Evolutionary conservation across 2,888 invertebrate genomes (phyloP), one percentile per base, ranked within the genome.

Genomic region (Zaprionus obscuricornis): DNA sequence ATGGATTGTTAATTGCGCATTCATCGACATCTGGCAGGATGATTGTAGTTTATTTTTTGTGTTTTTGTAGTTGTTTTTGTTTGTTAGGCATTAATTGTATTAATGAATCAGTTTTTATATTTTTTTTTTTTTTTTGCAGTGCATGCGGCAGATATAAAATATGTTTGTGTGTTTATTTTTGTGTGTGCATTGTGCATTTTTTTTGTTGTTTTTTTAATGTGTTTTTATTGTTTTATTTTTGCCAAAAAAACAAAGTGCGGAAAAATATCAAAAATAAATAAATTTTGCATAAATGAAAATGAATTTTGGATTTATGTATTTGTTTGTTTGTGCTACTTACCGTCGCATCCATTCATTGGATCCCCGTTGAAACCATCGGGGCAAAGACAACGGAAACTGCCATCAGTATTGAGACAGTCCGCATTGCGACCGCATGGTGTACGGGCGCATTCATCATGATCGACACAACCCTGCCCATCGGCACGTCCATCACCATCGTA

Each of bases 341-440:
- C 78, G 16, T 78, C 74, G 60, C 96, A 96, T 74, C 92, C 93
- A 45, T 92, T 91, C 88, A 93, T 92, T 13, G 96, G 95, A 90
- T 97, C 94, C 75, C 96, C 96, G 72, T 93, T 92, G 90, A 93
- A 96, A 79, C 97, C 97, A 79, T 94, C 93, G 45, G 96, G 96
- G 89, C 97, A 97, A 36, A 93, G 88, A 90, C 97, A 97, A 73
- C 93, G 93, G 90, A 94, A 96, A 77, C 93, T 94, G 70, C 96
- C 96, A 56, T 94, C 93, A 45, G 94, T 91, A 89, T 97, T 96
- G 63, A 93, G 93, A 88, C 97, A 97, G 46, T 93, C 91, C 3
- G 97, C 96, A 75, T 94, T 93, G 64, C 94, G 92, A 46, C 97
- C 97, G 88, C 97, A 97, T 29, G 94, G 93, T 54, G 92, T 92